Evolutionary conservation across 2,797 vertebrate genomes (phyloP), one percentile per base, ranked within the genome.

Genomic region (Coccyzus lansbergi): DNA sequence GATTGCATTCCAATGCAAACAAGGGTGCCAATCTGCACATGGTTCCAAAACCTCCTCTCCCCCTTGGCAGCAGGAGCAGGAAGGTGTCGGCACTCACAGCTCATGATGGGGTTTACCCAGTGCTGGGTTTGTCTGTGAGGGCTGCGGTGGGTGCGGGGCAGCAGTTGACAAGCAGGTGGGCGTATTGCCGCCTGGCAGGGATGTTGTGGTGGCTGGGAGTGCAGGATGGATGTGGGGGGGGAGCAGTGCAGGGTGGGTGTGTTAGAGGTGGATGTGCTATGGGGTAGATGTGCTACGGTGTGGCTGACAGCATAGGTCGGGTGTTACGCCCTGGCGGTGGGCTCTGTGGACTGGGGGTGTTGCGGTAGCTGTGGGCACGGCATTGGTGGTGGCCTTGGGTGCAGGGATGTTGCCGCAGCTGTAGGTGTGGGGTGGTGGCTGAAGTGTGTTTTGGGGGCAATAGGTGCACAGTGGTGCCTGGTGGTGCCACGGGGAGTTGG

Each of bases 111-210:
- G 31, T 79, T 26, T 52, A 12, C 0, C 0, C 48, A 53, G 21
- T 36, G 44, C 22, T 2, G 0, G 15, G 38, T 69, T 51, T 21
- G 55, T 26, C 38, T 46, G 33, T 7, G 60, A 68, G 62, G 46
- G 33, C 0, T 12, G 42, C 0, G 4, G 59, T 48, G 90, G 67
- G 49, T 52, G 68, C 0, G 0, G 26, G 34, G 64, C 0, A 2
- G 29, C 0, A 3, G 40, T 44, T 82, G 86, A 42, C 5, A 20
- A 3, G 22, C 6, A 26, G 46, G 83, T 74, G 77, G 52, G 77
- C 5, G 59, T 29, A 58, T 36, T 0, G 0, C 7, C 4, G 80
- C 1, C 0, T 4, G 2, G 81, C 0, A 10, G 46, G 85, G 86
- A 34, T 0, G 6, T 53, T 58, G 89, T 92, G 89, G 89, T 42